phyloP scores from a whole-genome alignment of 2,797 vertebrate genomes.

The Pelobates cultripes region DNA sequence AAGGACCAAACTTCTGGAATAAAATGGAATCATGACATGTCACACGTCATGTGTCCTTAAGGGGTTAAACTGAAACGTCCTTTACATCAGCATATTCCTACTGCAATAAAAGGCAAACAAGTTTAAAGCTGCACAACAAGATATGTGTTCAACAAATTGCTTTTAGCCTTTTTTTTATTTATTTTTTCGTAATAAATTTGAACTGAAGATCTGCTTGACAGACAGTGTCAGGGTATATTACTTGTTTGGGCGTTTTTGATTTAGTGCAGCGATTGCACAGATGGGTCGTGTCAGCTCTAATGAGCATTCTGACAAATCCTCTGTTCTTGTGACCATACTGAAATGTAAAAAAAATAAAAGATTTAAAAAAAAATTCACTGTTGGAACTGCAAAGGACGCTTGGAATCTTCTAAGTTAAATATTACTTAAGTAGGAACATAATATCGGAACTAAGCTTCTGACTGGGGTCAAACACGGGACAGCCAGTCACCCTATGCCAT shows the following conservation, averaged over 20 bases:
- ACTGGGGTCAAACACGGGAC: conserved; percentile 65
- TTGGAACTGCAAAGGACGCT: conserved; percentile 28
- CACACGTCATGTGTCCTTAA: too few relatives aligned
- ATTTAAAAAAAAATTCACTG: not conserved
- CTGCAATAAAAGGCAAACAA: not conserved
- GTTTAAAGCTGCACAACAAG: not conserved
- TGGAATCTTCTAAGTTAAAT: conserved; percentile 62
- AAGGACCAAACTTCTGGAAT: too few relatives aligned
- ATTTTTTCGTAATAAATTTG: not conserved
- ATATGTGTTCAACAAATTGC: not conserved
- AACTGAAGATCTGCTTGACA: not conserved
- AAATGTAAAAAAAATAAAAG: not conserved
- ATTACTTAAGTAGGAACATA: conserved; percentile 63
- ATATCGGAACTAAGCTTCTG: conserved; percentile 63
- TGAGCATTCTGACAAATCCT: not conserved
- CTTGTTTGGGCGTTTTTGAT: not conserved
- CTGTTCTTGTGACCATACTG: not conserved
- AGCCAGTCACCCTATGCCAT: conserved; percentile 68
- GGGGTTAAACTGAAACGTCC: too few relatives aligned
- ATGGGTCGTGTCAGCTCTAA: conserved; percentile 31
- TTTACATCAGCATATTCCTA: not conserved
- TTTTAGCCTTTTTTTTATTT: not conserved
- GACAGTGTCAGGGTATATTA: conserved; percentile 20
- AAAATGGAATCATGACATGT: too few relatives aligned
- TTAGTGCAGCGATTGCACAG: conserved; percentile 28